phyloP scores from a whole-genome alignment of 1,140 invertebrate genomes.

The Drosophila dunni region DNA sequence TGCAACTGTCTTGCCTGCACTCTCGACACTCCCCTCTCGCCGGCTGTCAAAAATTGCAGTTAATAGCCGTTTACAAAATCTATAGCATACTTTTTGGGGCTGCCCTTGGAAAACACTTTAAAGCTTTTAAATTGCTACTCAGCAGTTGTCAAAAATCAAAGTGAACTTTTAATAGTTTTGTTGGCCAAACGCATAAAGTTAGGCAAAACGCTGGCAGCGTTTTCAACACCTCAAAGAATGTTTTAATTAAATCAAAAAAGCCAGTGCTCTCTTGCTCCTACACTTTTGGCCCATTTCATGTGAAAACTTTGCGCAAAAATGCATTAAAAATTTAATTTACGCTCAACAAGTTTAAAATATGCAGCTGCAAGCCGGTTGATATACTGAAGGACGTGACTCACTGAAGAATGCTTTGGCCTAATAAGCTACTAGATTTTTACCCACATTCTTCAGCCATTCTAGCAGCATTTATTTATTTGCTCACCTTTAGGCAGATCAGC shows the following conservation, averaged over 20 bases:
- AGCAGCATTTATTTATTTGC: not conserved
- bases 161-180: slow-evolving; percentile 37
- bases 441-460: not conserved
- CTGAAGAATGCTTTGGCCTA: slow-evolving; percentile 67
- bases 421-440: slow-evolving; percentile 47
- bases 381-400: slow-evolving; percentile 2
- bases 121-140: not conserved
- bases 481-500: not conserved
- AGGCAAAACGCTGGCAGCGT: slow-evolving; percentile 47
- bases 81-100: slow-evolving; percentile 49
- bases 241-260: slow-evolving; percentile 82
- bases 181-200: not conserved
- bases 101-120: slow-evolving; percentile 12
- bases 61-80: slow-evolving; percentile 39
- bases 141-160: slow-evolving; percentile 26
- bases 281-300: not conserved
- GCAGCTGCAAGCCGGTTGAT: slow-evolving; percentile 26
- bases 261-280: slow-evolving; percentile 12
- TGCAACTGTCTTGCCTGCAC: slow-evolving; percentile 13
- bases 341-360: slow-evolving; percentile 77
- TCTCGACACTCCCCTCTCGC: not conserved
- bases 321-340: slow-evolving; percentile 81
- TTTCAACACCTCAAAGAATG: slow-evolving; percentile 77
- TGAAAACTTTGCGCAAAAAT: slow-evolving; percentile 72
- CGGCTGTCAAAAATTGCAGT: slow-evolving; percentile 23